Conservation (phyloP, 2,113 vertebrate genomes). For the Tiliqua scincoides region DNA sequence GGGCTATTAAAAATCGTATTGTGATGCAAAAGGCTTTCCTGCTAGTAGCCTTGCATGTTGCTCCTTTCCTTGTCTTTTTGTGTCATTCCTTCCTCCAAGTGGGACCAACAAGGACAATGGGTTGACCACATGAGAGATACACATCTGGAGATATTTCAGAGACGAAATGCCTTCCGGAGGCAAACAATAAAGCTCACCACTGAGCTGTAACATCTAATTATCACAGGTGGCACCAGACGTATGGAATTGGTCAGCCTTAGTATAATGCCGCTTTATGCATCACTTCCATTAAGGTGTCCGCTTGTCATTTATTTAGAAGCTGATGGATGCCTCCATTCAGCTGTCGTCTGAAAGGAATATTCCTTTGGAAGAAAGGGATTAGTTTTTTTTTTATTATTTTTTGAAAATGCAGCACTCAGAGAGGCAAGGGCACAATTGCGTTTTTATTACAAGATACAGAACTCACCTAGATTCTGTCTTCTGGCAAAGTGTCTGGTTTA, state of each 20-base stretch:
- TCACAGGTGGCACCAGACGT: conserved; percentile 50
- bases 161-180: conserved; percentile 48
- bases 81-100: neutral
- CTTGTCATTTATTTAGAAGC: conserved; percentile 49
- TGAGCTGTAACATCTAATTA: conserved; percentile 75
- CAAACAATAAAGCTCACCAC: conserved; percentile 57
- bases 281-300: conserved; percentile 38
- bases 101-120: conserved; percentile 16
- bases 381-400: neutral
- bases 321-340: conserved; percentile 48
- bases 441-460: neutral
- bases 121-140: conserved; percentile 46
- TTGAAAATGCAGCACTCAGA: conserved; percentile 40
- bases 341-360: conserved; percentile 53
- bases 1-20: neutral
- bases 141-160: conserved; percentile 55
- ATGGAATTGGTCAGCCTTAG: conserved; percentile 61
- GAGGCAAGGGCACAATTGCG: neutral
- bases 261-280: conserved; percentile 53
- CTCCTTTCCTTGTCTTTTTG: conserved; percentile 6
- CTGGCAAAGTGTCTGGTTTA: conserved; percentile 1
- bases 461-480: conserved; percentile 6
- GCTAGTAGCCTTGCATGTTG: neutral
- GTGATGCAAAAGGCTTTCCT: neutral
- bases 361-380: conserved; percentile 47